A percentile compares a stretch with the other conserved stretches of the same genome.
These are phyloP conservation scores for Pachypsylla venusta DNA, from an alignment of 1,140 invertebrate genomes.

Conservation along the genomic window DNA sequence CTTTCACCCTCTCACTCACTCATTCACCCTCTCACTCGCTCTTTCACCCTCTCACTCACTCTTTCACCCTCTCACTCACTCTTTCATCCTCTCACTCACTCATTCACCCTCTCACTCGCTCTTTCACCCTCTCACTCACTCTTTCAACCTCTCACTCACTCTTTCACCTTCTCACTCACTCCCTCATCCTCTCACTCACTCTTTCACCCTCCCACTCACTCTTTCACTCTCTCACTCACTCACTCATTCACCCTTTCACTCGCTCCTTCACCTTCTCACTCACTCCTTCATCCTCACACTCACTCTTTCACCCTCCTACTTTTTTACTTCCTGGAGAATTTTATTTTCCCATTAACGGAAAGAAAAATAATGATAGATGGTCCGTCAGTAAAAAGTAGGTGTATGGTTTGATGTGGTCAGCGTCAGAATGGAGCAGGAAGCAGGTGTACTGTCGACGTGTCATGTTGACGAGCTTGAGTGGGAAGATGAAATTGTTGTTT, in stretches of 20 bases:
- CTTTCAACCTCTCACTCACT: background rate
- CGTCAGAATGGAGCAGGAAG: too few species aligned
- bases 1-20: background rate
- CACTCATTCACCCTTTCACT: background rate
- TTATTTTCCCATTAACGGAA: too few species aligned
- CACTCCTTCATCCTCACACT: background rate
- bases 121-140: background rate
- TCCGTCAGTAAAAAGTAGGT: too few species aligned
- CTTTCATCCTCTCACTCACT: background rate
- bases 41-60: background rate
- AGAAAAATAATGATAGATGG: too few species aligned
- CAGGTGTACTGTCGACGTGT: too few species aligned
- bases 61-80: background rate
- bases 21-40: background rate
- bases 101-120: background rate
- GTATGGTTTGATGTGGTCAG: too few species aligned
- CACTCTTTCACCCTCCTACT: background rate
- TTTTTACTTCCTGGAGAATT: too few species aligned
- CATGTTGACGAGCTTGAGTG: too few species aligned
- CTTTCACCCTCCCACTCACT: background rate
- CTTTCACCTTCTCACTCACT: background rate
- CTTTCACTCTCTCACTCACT: background rate
- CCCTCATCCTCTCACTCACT: background rate
- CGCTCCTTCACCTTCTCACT: background rate
- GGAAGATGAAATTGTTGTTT: too few species aligned